Percentiles rank a stretch among this genome's conserved stretches.
phyloP scores from a whole-genome alignment of 2,113 vertebrate species.

The Tragelaphus strepsiceros region DNA sequence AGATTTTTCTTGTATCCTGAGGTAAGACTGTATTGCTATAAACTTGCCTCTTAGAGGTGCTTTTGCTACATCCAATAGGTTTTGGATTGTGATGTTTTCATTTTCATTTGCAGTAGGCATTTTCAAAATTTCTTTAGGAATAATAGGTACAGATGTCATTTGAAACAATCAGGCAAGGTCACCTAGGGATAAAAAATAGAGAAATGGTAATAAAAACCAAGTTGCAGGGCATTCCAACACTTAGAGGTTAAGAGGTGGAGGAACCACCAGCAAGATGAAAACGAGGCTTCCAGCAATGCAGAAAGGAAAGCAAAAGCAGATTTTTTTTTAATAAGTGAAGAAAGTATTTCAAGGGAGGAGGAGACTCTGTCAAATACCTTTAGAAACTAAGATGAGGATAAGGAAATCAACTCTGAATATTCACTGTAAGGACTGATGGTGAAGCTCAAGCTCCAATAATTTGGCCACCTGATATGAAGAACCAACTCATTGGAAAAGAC shows the following conservation, averaged over 20 bases:
- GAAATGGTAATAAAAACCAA: background rate
- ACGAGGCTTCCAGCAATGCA: background rate
- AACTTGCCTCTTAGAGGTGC: background rate
- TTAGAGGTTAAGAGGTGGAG: background rate
- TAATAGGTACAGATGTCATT: background rate
- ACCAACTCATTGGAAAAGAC: background rate
- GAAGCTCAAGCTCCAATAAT: background rate
- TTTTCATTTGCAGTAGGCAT: background rate
- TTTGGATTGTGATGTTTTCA: background rate
- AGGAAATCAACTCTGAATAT: background rate
- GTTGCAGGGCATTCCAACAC: background rate
- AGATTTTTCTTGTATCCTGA: background rate
- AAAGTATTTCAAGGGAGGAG: background rate
- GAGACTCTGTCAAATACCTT: background rate
- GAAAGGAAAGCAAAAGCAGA: background rate
- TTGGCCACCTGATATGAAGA: background rate
- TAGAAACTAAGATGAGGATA: background rate
- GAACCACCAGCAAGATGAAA: background rate
- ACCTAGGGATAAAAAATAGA: background rate
- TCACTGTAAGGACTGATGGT: background rate
- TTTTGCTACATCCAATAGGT: background rate
- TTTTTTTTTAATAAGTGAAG: background rate
- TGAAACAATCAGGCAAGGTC: background rate
- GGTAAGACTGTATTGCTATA: background rate
- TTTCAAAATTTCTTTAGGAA: background rate